Percentiles rank a stretch among this genome's conserved stretches.
Conservation (phyloP, 2,888 invertebrate genomes). For the Drosophila niveifrons region DNA sequence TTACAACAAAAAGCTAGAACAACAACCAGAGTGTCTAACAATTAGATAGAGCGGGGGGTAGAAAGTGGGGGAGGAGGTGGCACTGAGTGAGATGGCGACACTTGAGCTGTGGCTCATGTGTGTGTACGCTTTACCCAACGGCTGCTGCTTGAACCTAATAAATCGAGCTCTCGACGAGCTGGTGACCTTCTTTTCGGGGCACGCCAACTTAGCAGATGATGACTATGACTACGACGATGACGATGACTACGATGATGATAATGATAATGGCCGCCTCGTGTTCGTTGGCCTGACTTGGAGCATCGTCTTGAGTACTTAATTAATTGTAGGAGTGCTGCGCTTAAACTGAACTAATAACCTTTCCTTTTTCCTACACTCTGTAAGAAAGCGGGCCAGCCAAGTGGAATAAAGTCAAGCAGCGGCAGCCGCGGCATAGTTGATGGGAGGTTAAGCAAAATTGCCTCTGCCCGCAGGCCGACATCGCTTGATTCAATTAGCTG, state of each 20-base stretch:
- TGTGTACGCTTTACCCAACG: constrained; percentile 10
- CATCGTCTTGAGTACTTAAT: constrained; percentile 74
- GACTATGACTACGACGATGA: constrained; percentile 16
- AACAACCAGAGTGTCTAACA: constrained; percentile 35
- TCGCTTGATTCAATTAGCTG: constrained; percentile 70
- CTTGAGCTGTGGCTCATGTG: constrained; percentile 45
- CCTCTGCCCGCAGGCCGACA: constrained; percentile 62
- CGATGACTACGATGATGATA: constrained; percentile 15
- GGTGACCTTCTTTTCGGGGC: constrained; percentile 70
- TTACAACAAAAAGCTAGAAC: constrained; percentile 48
- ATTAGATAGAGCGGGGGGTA: constrained; percentile 31
- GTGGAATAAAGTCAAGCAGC: constrained; percentile 15
- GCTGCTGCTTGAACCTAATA: constrained; percentile 71
- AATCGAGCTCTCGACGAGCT: constrained; percentile 72
- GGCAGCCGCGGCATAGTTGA: constrained; percentile 12
- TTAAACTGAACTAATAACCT: constrained; percentile 79
- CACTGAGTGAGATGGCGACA: constrained; percentile 32
- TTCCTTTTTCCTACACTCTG: constrained; percentile 25
- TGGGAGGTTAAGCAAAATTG: constrained; percentile 55
- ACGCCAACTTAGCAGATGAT: constrained; percentile 13
- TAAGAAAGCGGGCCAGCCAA: constrained; percentile 25
- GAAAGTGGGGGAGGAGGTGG: neutral
- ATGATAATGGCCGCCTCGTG: constrained; percentile 38
- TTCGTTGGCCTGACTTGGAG: constrained; percentile 37
- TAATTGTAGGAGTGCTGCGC: constrained; percentile 75